phyloP scores from a whole-genome alignment of 2,113 vertebrate species.

The Pomatostomus ruficeps region DNA sequence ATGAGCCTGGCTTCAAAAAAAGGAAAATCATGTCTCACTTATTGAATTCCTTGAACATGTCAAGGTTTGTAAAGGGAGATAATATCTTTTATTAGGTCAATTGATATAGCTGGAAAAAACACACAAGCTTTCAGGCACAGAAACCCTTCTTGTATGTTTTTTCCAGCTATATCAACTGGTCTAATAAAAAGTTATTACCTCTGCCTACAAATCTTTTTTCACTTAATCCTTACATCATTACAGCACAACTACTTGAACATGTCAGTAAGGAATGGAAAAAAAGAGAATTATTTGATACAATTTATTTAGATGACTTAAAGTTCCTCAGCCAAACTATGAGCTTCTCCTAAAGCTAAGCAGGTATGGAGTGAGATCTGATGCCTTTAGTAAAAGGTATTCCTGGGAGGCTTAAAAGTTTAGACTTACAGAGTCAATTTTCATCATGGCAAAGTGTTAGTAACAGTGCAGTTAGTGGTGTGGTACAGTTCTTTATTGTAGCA shows the following conservation, averaged over 20 bases:
- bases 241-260: not conserved
- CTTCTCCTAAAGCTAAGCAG: not conserved
- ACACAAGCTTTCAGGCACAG: slow-evolving; percentile 30
- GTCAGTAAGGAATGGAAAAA: not conserved
- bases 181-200: slow-evolving; percentile 38
- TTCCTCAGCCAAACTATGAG: not conserved
- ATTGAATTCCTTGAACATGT: slow-evolving; percentile 33
- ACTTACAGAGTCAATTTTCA: not conserved
- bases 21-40: slow-evolving; percentile 35
- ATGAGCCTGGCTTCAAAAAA: not conserved
- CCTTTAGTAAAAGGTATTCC: not conserved
- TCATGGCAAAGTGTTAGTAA: not conserved
- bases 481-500: not conserved
- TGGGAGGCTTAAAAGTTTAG: not conserved
- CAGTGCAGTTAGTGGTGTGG: not conserved
- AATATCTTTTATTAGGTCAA: slow-evolving; percentile 39
- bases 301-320: not conserved
- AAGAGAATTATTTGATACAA: not conserved
- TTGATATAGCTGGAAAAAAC: slow-evolving; percentile 32
- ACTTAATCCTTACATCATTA: not conserved
- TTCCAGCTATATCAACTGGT: slow-evolving; percentile 15
- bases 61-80: slow-evolving; percentile 48
- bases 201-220: slow-evolving; percentile 11
- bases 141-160: not conserved
- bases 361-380: not conserved